Evolutionary conservation across 2,797 vertebrate genomes (phyloP), one percentile per base, ranked within the genome.

Genomic region (Etheostoma perlongum): DNA sequence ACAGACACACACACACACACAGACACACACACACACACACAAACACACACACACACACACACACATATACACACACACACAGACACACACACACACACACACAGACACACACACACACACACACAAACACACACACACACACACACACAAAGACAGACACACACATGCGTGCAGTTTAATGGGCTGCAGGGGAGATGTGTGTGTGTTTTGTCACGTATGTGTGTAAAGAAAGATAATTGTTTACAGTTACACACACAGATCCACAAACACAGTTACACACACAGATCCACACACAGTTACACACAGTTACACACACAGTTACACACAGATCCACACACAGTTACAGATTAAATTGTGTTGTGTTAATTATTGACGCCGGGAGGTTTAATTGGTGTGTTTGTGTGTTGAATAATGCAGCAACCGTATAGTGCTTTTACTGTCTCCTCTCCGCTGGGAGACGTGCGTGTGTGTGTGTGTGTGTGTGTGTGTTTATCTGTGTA

Each of bases 351-450:
- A 66, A 19, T 81, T 78, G 62, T 81, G 21, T 71, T 77, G 76
- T 67, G 59, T 81, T 90, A 90, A 92, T 91, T 91, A 90, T 92
- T 91, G 88, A 91, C 63, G 77, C 79, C 69, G 19, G 63, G 62
- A 74, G 76, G 47, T 90, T 91, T 91, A 92, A 91, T 91, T 90
- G 83, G 77, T 76, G 80, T 78, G 76, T 36, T 40, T 80, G 72
- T 84, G 81, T 77, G 60, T 62, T 91, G 86, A 90, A 92, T 91
- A 85, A 89, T 91, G 81, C 90, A 91, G 77, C 46, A 1, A 71
- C 81, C 78, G 74, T 87, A 11, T 11, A 88, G 81, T 78, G 88
- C 85, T 85, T 90, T 89, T 85, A 85, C 76, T 88, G 89, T 90
- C 66, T 10, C 83, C 58, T 8, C 61, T 18, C 82, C 53, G 5